Base-by-base conservation (phyloP, 53 echinoderm and acorn worm species). In the Echinarachnius parma region DNA sequence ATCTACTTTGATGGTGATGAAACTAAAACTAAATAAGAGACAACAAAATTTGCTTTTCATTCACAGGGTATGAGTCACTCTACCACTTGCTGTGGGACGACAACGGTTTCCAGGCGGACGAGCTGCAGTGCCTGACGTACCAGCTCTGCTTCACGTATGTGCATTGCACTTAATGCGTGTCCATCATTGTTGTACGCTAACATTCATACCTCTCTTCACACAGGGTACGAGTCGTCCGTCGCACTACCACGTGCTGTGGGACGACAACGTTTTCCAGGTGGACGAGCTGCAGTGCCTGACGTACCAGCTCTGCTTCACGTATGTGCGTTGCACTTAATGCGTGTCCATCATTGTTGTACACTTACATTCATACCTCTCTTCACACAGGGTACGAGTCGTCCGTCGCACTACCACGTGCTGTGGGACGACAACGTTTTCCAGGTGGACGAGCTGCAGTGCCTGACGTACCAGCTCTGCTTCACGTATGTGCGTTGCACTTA, bases 81-180 rank as follows among this genome's bases (percentile, higher is more conserved):
- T 87, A 92, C 78, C 92, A 92, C 44, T 87, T 92, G 44, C 67
- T 92, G 28, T 92, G 92, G 87, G 92, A 92, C 21, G 92, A 91
- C 44, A 91, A 91, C 42, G 77, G 82, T 22, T 91, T 91, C 77
- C 69, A 82, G 20, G 92, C 92, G 22, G 92, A 91, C 50, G 92
- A 91, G 59, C n/a, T n/a, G n/a, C n/a, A n/a, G n/a, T n/a, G n/a
- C n/a, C n/a, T n/a, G n/a, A n/a, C n/a, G n/a, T n/a, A n/a, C n/a
- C 92, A 91, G 63, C 81, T 91, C 53, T 91, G 92, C n/a, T n/a
- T n/a, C n/a, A n/a, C n/a, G n/a, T n/a, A n/a, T n/a, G n/a, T n/a
- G n/a, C n/a, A n/a, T n/a, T n/a, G n/a, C n/a, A n/a, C n/a, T n/a
- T n/a, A n/a, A n/a, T n/a, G n/a, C n/a, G n/a, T n/a, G n/a, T n/a